Evolutionary conservation across 1,140 invertebrate species (phyloP), one percentile per base, ranked within the genome.

Genomic region (Antheraea mylitta): DNA sequence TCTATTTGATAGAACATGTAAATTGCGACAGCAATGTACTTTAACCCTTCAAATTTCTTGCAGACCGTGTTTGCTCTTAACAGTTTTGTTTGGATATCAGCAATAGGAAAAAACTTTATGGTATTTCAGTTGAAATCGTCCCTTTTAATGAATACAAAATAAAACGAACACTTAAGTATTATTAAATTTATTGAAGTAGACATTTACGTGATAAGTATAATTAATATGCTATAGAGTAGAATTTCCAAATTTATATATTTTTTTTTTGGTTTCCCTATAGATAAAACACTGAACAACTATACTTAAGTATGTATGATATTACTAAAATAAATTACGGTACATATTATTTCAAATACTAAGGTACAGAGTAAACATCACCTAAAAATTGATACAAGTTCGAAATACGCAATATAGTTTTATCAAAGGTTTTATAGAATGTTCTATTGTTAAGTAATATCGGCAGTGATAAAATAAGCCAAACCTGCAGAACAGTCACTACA

Each of bases 141-240:
- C 22, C 22, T 30, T 30, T 30, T 30, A 30, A 60, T 61, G 60
- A 11, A 22, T 61, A 6, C 0, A 8, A 22, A 86, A 83, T 87
- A 80, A 88, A 88, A 90, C 82, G 11, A 76, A 79, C 82, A 77
- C 82, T 81, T 86, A 86, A 80, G 74, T 83, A 84, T 85, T 85
- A 89, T 86, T 82, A 84, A 82, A 89, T 91, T 90, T 89, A 91
- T 89, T 90, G 83, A 89, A 91, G 90, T 91, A 91, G 87, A 91
- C 87, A 91, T 90, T 91, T 89, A 85, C 78, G 78, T 83, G 48
- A 61, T 83, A 85, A 83, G 86, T 79, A 69, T 62, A 45, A 36
- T 67, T 30, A 48, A 62, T 68, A 84, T 86, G 87, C 88, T 87
- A 70, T 86, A 87, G 87, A 85, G 86, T 89, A 90, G 87, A 89